phyloP scores from a whole-genome alignment of 2,113 vertebrate genomes.

The Pagrus major region DNA sequence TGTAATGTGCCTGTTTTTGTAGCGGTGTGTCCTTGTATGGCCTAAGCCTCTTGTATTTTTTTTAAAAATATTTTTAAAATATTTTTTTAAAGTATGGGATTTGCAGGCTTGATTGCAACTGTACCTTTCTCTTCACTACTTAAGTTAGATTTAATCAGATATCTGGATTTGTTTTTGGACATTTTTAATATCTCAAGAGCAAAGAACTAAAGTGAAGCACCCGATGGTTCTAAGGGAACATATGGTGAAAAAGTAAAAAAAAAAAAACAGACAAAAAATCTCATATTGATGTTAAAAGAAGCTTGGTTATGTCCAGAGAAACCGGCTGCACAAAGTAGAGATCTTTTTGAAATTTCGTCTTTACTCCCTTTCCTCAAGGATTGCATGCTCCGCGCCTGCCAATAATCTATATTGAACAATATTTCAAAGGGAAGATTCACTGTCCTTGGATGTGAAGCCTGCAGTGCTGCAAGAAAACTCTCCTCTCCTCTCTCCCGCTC shows the following conservation, averaged over 20 bases:
- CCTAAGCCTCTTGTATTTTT: not conserved
- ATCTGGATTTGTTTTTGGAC: not conserved
- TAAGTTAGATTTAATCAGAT: not conserved
- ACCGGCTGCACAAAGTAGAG: slow-evolving; percentile 8
- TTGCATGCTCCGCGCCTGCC: slow-evolving; percentile 32
- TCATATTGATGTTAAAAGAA: not conserved
- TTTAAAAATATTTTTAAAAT: too few relatives aligned
- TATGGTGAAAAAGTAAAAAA: not conserved
- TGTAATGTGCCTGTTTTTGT: not conserved
- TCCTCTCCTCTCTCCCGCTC: not conserved
- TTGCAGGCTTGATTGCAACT: not conserved
- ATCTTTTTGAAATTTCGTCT: slow-evolving; percentile 9
- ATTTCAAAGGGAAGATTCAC: slow-evolving; percentile 51
- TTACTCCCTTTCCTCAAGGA: slow-evolving; percentile 4
- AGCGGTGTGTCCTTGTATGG: accelerated
- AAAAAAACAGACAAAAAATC: too few relatives aligned
- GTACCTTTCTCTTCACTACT: not conserved
- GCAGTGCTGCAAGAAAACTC: slow-evolving; percentile 25
- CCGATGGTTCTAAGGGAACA: not conserved
- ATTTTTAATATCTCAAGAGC: not conserved
- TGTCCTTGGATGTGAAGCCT: slow-evolving; percentile 32
- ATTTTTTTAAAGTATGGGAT: too few relatives aligned
- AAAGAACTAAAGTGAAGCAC: slow-evolving; percentile 6
- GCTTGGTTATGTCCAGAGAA: not conserved
- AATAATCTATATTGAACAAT: slow-evolving; percentile 46